Evolutionary conservation across 2,888 invertebrate species (phyloP), one percentile per base, ranked within the genome.

Genomic region (Lithophane socia): DNA sequence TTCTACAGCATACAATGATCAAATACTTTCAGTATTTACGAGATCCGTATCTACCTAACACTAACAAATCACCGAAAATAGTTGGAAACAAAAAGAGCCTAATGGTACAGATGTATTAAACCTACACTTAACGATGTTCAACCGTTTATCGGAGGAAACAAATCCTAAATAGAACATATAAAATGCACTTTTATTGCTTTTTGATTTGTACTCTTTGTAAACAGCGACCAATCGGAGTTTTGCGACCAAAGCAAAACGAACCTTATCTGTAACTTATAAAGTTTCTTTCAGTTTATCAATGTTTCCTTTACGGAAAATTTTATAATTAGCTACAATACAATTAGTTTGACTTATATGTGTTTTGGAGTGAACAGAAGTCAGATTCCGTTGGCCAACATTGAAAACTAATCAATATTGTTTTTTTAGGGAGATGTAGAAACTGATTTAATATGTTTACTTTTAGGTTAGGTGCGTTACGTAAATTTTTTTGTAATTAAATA

Each of bases 141-240:
- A 91, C 87, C 91, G 91, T 95, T 94, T 94, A 94, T 94, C 92
- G 93, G 89, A 92, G 91, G 92, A 94, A 94, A 94, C 93, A 92
- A 93, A 93, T 93, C 92, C 90, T 87, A 93, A 94, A 95, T 93
- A 93, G 93, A 92, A 93, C 90, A 87, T 92, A 91, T 94, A 92
- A 94, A 95, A 94, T 92, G 88, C 88, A 87, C 90, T 92, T 94
- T 95, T 94, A 96, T 92, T 88, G 90, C 92, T 85, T 88, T 94
- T 94, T 95, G 94, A 95, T 95, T 95, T 95, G 94, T 93, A 87
- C 89, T 89, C 75, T 82, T 88, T 86, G 89, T 93, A 92, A 92
- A 93, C 92, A 92, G 86, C 76, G 78, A 74, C 74, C 80, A 76
- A 77, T 78, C 37, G 29, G 63, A 44, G 29, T 16, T 21, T 8